A percentile compares a stretch with the other conserved stretches of the same genome.
These are phyloP conservation scores for Hephaestus fuliginosus DNA, from an alignment of 2,797 vertebrate genomes.

Conservation along the genomic window DNA sequence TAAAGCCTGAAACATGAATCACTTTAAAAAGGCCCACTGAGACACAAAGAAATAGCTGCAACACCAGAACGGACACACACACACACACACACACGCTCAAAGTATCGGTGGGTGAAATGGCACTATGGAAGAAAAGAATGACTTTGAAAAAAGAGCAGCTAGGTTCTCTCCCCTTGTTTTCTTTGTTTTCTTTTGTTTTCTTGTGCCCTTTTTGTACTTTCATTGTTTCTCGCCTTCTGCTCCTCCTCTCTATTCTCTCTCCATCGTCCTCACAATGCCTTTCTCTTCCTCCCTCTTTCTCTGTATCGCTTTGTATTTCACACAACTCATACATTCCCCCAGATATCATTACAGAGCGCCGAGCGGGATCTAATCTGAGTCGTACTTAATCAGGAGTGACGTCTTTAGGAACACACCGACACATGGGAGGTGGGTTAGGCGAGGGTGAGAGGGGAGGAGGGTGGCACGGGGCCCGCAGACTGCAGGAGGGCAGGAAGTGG, in stretches of 20 bases:
- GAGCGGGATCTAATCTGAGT: slow-evolving; percentile 28
- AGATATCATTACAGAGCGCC: slow-evolving; percentile 21
- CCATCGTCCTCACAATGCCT: background rate
- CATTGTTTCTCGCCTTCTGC: background rate
- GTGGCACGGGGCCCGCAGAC: background rate
- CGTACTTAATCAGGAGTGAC: slow-evolving; percentile 24
- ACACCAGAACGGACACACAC: slow-evolving; percentile 19
- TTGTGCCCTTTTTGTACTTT: background rate
- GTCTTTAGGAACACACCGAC: slow-evolving; percentile 14
- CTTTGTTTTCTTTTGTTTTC: too few relatives aligned
- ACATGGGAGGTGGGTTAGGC: background rate
- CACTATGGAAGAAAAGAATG: slow-evolving; percentile 12
- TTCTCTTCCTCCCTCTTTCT: background rate
- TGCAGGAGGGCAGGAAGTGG: background rate
- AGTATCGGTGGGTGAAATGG: slow-evolving; percentile 23
- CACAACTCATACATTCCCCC: background rate
- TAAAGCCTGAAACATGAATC: slow-evolving; percentile 69
- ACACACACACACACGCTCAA: slow-evolving; percentile 13
- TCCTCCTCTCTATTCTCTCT: background rate
- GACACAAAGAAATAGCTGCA: slow-evolving; percentile 53
- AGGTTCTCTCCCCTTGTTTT: slow-evolving; percentile 23
- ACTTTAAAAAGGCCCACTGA: slow-evolving; percentile 66
- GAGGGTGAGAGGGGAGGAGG: background rate
- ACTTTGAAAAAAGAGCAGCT: slow-evolving; percentile 7
- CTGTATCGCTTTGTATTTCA: slow-evolving; percentile 24